phyloP scores from a whole-genome alignment of 2,113 vertebrate genomes.

The Triplophysa siluroides region DNA sequence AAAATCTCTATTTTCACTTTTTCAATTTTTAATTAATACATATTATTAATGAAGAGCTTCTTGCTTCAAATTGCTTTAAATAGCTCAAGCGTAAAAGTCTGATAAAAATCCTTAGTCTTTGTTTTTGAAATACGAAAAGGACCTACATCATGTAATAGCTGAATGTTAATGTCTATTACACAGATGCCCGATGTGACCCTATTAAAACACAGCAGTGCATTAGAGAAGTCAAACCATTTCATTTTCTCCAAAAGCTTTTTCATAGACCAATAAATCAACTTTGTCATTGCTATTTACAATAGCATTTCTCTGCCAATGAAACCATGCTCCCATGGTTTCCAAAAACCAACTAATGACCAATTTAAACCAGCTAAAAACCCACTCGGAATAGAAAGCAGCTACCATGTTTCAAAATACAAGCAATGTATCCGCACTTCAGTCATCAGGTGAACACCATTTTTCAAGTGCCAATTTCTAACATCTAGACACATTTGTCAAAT shows the following conservation, averaged over 20 bases:
- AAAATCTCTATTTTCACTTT: background rate
- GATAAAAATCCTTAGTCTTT: background rate
- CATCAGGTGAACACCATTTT: background rate
- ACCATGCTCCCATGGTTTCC: background rate
- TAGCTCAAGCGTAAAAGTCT: background rate
- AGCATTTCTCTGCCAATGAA: background rate
- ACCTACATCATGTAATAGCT: background rate
- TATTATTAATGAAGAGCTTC: background rate
- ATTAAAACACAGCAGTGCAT: background rate
- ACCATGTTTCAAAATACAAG: background rate
- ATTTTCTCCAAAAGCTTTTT: constrained; percentile 10
- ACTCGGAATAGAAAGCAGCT: no score
- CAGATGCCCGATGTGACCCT: background rate
- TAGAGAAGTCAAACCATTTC: background rate
- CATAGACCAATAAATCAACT: background rate
- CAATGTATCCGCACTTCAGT: background rate
- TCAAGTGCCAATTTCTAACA: constrained; percentile 13
- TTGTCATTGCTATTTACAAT: background rate
- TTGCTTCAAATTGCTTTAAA: background rate
- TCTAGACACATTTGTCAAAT: background rate
- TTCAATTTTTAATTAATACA: background rate
- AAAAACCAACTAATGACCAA: no score
- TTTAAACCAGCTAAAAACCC: no score
- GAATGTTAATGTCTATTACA: background rate
- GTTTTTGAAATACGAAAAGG: background rate